Evolutionary conservation across 2,888 invertebrate genomes (phyloP).

Genomic region (Neelides folsomi): DNA sequence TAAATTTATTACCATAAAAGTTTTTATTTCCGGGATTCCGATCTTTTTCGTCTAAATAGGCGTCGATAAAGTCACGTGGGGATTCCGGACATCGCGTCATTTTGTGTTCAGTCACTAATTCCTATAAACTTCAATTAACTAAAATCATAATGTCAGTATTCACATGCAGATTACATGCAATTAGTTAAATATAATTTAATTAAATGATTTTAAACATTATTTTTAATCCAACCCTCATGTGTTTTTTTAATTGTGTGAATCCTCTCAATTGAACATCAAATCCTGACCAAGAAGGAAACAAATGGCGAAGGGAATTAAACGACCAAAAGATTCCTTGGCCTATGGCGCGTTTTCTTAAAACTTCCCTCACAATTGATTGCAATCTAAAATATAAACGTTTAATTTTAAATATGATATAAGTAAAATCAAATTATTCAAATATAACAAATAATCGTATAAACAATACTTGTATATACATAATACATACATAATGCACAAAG

Average conservation of each 20-base stretch:
- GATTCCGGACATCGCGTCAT: slow-evolving; percentile 9
- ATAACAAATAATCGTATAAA: no score
- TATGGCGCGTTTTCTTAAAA: not conserved
- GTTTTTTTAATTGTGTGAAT: slow-evolving; percentile 13
- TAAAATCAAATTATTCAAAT: no score
- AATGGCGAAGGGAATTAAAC: slow-evolving; percentile 13
- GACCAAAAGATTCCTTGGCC: slow-evolving; percentile 19
- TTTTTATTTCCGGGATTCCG: slow-evolving; percentile 16
- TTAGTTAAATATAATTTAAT: no score
- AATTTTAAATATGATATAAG: no score
- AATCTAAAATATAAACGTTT: no score
- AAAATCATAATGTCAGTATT: not conserved
- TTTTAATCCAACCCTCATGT: slow-evolving; percentile 10
- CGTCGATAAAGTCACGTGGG: slow-evolving; percentile 20
- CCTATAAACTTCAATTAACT: slow-evolving; percentile 5
- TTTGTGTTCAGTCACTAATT: slow-evolving; percentile 15
- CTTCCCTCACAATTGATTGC: no score
- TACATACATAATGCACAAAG: no score
- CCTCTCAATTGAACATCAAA: slow-evolving; percentile 17
- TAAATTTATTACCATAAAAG: slow-evolving; percentile 23
- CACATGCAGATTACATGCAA: not conserved
- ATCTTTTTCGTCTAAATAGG: slow-evolving; percentile 21
- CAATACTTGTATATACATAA: no score
- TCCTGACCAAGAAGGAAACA: slow-evolving; percentile 17
- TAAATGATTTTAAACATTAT: not conserved